These are phyloP conservation scores for Natator depressus DNA, from an alignment of 2,113 vertebrate species.

Conservation along the genomic window DNA sequence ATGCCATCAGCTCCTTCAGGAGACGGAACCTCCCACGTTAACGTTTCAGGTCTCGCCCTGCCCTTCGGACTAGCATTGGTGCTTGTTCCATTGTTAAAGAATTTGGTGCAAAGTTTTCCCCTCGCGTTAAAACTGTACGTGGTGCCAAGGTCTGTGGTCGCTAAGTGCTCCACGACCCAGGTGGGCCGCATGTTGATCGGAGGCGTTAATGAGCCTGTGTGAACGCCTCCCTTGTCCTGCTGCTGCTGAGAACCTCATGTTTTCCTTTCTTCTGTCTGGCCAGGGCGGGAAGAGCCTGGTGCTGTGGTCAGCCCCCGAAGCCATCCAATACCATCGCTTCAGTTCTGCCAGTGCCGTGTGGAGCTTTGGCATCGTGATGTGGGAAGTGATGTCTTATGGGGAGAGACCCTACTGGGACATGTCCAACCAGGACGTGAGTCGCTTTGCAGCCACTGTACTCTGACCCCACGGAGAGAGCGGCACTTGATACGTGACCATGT, in stretches of 20 bases:
- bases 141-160: rapidly evolving
- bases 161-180: rapidly evolving
- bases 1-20: slow-evolving; percentile 47
- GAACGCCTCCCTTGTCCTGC: neutral
- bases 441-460: neutral
- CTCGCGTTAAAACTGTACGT: rapidly evolving
- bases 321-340: slow-evolving; percentile 93
- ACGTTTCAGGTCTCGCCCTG: slow-evolving; percentile 1
- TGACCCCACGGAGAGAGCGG: neutral
- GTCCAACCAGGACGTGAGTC: slow-evolving; percentile 96
- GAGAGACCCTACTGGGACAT: slow-evolving; percentile 99
- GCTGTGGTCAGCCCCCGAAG: slow-evolving; percentile 94
- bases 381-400: slow-evolving; percentile 98
- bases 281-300: slow-evolving; percentile 91
- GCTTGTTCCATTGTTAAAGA: neutral
- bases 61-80: rapidly evolving
- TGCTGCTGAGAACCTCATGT: rapidly evolving
- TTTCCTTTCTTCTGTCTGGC: neutral
- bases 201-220: rapidly evolving
- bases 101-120: neutral
- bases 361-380: slow-evolving; percentile 98
- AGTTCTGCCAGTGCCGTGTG: slow-evolving; percentile 94
- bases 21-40: slow-evolving; percentile 12
- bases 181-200: rapidly evolving
- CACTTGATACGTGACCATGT: neutral